Conservation (phyloP, 2,797 vertebrate species). For the Sebastolobus alascanus region DNA sequence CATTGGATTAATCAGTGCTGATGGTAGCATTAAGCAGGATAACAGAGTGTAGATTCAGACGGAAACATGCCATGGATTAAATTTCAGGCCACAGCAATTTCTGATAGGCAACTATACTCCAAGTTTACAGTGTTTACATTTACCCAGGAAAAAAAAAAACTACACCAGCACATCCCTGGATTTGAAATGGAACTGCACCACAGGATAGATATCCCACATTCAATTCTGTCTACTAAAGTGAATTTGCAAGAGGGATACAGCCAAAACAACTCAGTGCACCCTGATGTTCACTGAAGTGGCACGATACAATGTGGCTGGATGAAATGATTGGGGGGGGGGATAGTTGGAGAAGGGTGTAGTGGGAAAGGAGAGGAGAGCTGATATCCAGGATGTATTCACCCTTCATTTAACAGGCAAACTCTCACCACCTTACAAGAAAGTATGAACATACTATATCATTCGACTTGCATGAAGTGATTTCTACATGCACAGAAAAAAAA, state of each 20-base stretch:
- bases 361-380: constrained; percentile 39
- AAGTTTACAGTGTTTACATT: constrained; percentile 30
- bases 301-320: constrained; percentile 63
- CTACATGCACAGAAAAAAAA: constrained; percentile 62
- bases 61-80: not conserved
- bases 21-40: not conserved
- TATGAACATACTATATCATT: constrained; percentile 72
- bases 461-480: constrained; percentile 78
- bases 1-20: not conserved
- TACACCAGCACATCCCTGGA: constrained; percentile 22
- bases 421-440: constrained; percentile 66
- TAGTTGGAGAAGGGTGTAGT: constrained; percentile 19
- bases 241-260: constrained; percentile 66
- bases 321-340: constrained; percentile 41
- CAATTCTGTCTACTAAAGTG: constrained; percentile 68
- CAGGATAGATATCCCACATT: constrained; percentile 59
- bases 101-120: not conserved
- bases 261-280: constrained; percentile 65
- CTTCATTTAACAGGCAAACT: constrained; percentile 80
- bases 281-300: constrained; percentile 69
- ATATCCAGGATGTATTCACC: constrained; percentile 69
- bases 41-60: not conserved
- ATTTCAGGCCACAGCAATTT: not conserved
- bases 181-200: constrained; percentile 56
- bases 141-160: not conserved